A percentile compares a stretch with the other conserved stretches of the same genome.
Conservation (phyloP, 2,888 invertebrate species). For the Drosophila paucipuncta region DNA sequence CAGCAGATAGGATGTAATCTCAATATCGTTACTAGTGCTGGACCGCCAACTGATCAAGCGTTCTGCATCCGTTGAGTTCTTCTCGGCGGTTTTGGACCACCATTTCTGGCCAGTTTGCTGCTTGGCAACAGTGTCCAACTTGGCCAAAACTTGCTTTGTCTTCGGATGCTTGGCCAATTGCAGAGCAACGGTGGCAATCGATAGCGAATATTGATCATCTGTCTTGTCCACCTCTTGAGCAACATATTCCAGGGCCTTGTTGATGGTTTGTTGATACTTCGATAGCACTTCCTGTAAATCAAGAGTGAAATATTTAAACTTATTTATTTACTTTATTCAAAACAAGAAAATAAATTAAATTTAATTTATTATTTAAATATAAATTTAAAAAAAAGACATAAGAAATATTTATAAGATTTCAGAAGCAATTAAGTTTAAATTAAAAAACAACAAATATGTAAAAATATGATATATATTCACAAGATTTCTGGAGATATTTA, state of each 20-base stretch:
- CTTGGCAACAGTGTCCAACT: constrained; percentile 86
- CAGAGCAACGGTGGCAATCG: constrained; percentile 91
- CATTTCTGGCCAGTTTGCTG: constrained; percentile 88
- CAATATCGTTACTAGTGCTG: constrained; percentile 88
- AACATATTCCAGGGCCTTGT: constrained; percentile 92
- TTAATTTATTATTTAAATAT: neutral
- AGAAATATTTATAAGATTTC: neutral
- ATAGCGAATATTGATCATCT: constrained; percentile 90
- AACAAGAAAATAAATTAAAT: neutral
- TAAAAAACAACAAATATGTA: too few relatives aligned
- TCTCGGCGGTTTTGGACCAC: constrained; percentile 89
- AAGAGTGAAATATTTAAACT: neutral
- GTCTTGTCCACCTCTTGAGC: constrained; percentile 89
- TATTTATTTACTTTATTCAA: neutral
- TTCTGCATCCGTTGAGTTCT: constrained; percentile 68
- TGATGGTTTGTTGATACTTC: constrained; percentile 89
- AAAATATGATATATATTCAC: too few relatives aligned
- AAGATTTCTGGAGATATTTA: too few relatives aligned
- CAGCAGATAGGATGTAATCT: constrained; percentile 95
- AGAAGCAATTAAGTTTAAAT: too few relatives aligned
- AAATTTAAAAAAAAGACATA: neutral
- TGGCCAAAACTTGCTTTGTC: constrained; percentile 88
- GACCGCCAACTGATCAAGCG: constrained; percentile 85
- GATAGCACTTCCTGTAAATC: constrained; percentile 63
- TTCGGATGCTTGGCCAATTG: constrained; percentile 91